Conservation (phyloP, 2,797 vertebrate genomes). For the Urophycis tenuis region DNA sequence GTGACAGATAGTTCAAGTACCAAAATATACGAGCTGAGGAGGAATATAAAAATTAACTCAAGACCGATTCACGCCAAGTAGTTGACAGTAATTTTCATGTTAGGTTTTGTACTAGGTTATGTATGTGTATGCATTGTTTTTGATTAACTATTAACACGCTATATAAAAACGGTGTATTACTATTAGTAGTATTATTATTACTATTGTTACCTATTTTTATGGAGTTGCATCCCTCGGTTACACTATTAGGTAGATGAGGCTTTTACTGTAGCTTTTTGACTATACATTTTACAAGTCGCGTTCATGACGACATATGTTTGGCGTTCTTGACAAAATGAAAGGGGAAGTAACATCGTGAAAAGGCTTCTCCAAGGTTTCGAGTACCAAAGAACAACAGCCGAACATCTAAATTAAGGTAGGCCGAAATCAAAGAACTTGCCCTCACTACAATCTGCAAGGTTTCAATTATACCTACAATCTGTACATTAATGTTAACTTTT, state of each 20-base stretch:
- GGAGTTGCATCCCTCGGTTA: no score
- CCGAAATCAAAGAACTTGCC: not conserved
- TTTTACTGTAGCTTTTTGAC: no score
- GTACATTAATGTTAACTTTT: not conserved
- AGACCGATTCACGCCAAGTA: not conserved
- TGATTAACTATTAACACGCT: not conserved
- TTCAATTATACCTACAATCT: not conserved
- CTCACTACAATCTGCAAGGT: no score
- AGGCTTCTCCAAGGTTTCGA: not conserved
- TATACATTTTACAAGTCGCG: not conserved
- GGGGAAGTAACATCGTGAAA: not conserved
- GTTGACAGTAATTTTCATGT: not conserved
- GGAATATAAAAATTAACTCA: no score
- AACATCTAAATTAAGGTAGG: not conserved
- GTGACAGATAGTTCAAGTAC: not conserved
- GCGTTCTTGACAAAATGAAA: not conserved
- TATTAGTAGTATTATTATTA: not conserved
- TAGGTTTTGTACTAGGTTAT: not conserved
- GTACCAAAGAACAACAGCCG: not conserved
- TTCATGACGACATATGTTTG: not conserved
- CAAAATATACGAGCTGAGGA: not conserved
- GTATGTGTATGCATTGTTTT: not conserved
- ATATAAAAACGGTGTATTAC: not conserved
- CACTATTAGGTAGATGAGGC: no score
- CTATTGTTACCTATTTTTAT: not conserved